These are phyloP conservation scores for Sphaerophoria rueppellii DNA, from an alignment of 2,888 invertebrate genomes.

Conservation along the genomic window DNA sequence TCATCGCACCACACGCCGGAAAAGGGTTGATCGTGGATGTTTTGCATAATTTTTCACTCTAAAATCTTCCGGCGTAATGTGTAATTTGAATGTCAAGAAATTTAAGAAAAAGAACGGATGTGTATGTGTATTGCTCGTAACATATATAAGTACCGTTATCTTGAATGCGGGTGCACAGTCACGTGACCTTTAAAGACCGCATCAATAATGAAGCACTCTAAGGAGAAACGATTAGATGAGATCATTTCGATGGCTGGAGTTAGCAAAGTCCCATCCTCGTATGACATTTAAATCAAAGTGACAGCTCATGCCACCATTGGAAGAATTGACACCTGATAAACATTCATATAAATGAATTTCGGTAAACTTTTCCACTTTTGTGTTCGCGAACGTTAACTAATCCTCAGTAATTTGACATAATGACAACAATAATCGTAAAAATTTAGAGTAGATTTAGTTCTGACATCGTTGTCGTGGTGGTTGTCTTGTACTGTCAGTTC, in stretches of 20 bases:
- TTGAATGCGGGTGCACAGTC: conserved; percentile 67
- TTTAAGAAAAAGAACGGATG: conserved; percentile 28
- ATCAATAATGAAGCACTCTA: conserved; percentile 45
- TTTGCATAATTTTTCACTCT: conserved; percentile 70
- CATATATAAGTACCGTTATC: conserved; percentile 41
- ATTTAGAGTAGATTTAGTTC: conserved; percentile 71
- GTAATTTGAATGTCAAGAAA: conserved; percentile 59
- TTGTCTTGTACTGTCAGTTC: conserved; percentile 14
- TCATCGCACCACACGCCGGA: conserved; percentile 14
- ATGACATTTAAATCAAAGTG: conserved; percentile 47
- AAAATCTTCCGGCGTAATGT: conserved; percentile 61
- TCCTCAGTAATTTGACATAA: conserved; percentile 76
- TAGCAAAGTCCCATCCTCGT: background rate
- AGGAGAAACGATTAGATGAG: conserved; percentile 16
- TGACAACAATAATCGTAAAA: conserved; percentile 76
- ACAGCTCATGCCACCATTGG: background rate
- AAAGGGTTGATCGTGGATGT: conserved; percentile 65
- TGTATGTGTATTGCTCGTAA: conserved; percentile 9
- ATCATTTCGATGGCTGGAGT: conserved; percentile 12
- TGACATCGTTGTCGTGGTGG: conserved; percentile 3
- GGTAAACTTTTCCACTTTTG: conserved; percentile 60
- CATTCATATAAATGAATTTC: conserved; percentile 54
- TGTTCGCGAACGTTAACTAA: conserved; percentile 66
- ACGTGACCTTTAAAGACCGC: conserved; percentile 62
- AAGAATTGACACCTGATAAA: conserved; percentile 64